Conservation (phyloP, 1,140 invertebrate species). For the Bombus superbus region DNA sequence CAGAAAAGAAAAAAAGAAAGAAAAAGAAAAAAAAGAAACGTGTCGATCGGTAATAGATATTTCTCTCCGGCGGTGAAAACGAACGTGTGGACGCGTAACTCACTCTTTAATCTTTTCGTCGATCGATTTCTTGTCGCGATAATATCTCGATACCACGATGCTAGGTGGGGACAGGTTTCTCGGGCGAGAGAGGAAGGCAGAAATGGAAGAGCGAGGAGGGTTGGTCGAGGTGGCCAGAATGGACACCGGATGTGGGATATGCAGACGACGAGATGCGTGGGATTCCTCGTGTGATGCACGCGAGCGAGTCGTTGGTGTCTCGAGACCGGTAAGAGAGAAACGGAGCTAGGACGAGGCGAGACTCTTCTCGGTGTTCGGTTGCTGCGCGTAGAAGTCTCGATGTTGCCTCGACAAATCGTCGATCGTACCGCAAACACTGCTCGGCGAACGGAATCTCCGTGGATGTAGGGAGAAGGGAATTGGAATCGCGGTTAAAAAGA, state of each 20-base stretch:
- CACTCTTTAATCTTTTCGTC: conserved; percentile 47
- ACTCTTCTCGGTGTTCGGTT: neutral
- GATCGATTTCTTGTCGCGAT: conserved; percentile 57
- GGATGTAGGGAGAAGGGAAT: neutral
- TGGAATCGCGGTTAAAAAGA: neutral
- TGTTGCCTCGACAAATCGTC: conserved; percentile 27
- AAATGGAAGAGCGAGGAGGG: conserved; percentile 42
- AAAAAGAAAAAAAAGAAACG: neutral
- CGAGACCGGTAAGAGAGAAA: neutral
- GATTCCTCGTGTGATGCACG: conserved; percentile 63
- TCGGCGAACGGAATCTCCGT: neutral
- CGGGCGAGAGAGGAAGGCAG: neutral
- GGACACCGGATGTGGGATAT: conserved; percentile 74
- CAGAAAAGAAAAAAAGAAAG: neutral
- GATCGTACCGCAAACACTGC: conserved; percentile 5
- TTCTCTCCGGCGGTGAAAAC: neutral
- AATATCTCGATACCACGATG: conserved; percentile 21
- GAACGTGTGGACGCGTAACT: neutral
- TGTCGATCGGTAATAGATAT: neutral
- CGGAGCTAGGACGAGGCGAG: neutral
- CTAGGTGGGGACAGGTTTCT: conserved; percentile 68
- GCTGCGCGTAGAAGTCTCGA: neutral
- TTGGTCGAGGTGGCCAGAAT: conserved; percentile 51
- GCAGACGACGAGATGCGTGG: conserved; percentile 75
- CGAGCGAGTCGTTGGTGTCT: conserved; percentile 40